Percentiles rank a stretch among this genome's conserved stretches.
Conservation (phyloP, 2,113 vertebrate species). For the Phyllostomus hastatus region DNA sequence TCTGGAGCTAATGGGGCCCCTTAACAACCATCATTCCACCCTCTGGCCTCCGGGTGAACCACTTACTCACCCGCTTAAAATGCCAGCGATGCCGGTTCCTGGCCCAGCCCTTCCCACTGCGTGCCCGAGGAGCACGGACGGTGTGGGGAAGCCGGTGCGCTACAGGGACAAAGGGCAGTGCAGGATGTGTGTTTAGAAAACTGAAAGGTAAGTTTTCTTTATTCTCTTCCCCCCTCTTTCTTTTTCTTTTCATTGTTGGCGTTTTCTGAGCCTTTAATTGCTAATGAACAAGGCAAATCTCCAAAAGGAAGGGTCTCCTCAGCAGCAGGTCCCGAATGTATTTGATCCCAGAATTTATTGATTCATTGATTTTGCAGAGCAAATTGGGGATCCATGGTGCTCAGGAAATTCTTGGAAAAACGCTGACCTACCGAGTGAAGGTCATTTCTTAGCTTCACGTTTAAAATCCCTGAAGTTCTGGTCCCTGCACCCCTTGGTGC, state of each 20-base stretch:
- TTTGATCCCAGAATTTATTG: conserved; percentile 34
- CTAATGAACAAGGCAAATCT: neutral
- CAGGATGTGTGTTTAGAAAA: neutral
- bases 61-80: neutral
- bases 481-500: neutral
- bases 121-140: neutral
- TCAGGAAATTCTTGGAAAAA: neutral
- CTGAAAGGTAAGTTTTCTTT: neutral
- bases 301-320: neutral
- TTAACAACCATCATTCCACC: neutral
- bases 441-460: neutral
- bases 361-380: conserved; percentile 12
- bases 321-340: neutral
- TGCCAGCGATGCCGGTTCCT: neutral
- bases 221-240: neutral
- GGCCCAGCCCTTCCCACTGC: neutral
- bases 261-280: neutral
- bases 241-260: neutral
- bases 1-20: neutral
- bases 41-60: neutral
- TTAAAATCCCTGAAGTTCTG: neutral
- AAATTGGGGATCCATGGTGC: neutral
- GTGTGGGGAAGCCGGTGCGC: neutral
- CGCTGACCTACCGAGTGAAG: neutral
- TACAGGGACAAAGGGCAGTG: neutral